A percentile compares a stretch with the other conserved stretches of the same genome.
Conservation (phyloP, 53 echinoderm and acorn worm genomes). For the Crossaster papposus region DNA sequence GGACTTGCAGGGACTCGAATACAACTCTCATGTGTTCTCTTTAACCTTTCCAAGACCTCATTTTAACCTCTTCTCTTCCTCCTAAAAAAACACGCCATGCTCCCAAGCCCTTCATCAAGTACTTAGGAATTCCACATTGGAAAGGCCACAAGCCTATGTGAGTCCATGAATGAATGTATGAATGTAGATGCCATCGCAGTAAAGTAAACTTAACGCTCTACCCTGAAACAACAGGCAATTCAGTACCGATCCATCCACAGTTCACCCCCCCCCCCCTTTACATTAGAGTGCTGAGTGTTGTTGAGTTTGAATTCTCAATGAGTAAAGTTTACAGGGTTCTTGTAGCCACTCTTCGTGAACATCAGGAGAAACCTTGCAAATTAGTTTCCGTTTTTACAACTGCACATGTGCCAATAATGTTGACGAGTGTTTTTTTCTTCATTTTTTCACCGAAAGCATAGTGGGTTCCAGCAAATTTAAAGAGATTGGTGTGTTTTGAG, state of each 20-base stretch:
- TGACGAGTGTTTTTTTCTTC: neutral
- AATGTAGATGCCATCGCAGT: constrained; percentile 21
- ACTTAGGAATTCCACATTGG: neutral
- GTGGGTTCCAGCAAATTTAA: too few relatives aligned
- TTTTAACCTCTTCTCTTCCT: neutral
- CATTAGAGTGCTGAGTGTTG: neutral
- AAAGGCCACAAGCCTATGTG: neutral
- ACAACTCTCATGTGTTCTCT: too few relatives aligned
- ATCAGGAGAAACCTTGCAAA: too few relatives aligned
- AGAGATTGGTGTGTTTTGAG: too few relatives aligned
- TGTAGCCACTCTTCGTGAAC: too few relatives aligned
- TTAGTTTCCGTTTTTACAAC: too few relatives aligned
- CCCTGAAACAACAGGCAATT: constrained; percentile 48
- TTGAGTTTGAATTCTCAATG: too few relatives aligned
- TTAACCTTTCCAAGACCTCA: neutral
- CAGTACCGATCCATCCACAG: neutral
- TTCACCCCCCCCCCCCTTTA: neutral
- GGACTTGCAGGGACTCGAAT: too few relatives aligned
- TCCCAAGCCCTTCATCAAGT: neutral
- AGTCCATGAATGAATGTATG: constrained; percentile 41
- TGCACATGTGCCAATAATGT: neutral
- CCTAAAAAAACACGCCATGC: neutral
- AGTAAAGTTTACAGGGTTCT: too few relatives aligned
- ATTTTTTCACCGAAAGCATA: too few relatives aligned
- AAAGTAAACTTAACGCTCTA: constrained; percentile 24